Evolutionary conservation across 2,888 invertebrate genomes (phyloP).

Genomic region (Myopa tessellatipennis): DNA sequence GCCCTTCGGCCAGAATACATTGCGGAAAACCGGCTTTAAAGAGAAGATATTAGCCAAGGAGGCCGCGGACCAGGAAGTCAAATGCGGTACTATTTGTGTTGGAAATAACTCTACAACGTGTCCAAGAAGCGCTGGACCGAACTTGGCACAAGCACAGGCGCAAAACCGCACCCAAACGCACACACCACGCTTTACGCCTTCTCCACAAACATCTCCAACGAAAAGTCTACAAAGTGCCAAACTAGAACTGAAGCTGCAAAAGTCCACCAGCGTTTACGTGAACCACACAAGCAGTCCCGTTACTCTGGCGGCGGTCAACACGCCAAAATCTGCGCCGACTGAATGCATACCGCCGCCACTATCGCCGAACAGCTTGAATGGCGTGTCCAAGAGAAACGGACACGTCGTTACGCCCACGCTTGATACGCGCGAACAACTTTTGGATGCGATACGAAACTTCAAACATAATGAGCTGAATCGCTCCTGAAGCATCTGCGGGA

Average conservation of each 20-base stretch:
- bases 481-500: slow-evolving; percentile 46
- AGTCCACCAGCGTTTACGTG: slow-evolving; percentile 38
- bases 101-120: slow-evolving; percentile 39
- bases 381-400: slow-evolving; percentile 45
- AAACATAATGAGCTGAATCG: slow-evolving; percentile 68
- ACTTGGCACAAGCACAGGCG: slow-evolving; percentile 15
- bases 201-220: slow-evolving; percentile 31
- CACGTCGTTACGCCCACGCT: slow-evolving; percentile 48
- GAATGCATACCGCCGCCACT: slow-evolving; percentile 63
- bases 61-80: slow-evolving; percentile 45
- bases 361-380: slow-evolving; percentile 45
- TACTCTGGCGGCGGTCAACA: slow-evolving; percentile 44
- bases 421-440: slow-evolving; percentile 75
- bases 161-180: not conserved
- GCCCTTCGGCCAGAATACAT: slow-evolving; percentile 69
- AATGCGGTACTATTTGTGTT: slow-evolving; percentile 41
- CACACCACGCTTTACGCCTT: slow-evolving; percentile 15
- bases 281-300: slow-evolving; percentile 49
- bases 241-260: slow-evolving; percentile 55
- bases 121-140: slow-evolving; percentile 20
- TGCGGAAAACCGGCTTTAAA: slow-evolving; percentile 69
- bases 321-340: slow-evolving; percentile 37
- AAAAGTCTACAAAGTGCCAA: slow-evolving; percentile 54
- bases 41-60: slow-evolving; percentile 65
- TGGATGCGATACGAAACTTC: slow-evolving; percentile 79